A percentile compares a stretch with the other conserved stretches of the same genome.
Evolutionary conservation across 2,113 vertebrate genomes (phyloP).

Genomic region (Clarias batrachus): DNA sequence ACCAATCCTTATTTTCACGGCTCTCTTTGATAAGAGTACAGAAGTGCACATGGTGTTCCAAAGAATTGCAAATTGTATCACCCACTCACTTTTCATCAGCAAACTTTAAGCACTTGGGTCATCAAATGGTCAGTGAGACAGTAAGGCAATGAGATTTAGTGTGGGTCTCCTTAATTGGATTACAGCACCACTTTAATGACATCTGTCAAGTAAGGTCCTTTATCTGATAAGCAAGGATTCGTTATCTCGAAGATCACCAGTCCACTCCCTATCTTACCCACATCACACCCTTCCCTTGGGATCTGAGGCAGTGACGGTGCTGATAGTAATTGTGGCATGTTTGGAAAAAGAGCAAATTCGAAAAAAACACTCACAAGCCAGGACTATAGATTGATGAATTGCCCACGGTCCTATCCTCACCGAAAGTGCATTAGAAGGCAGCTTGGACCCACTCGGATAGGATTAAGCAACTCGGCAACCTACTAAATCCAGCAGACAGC

Average conservation of each 20-base stretch:
- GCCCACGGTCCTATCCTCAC: neutral
- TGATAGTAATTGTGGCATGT: neutral
- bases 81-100: neutral
- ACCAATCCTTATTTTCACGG: neutral
- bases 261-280: constrained; percentile 53
- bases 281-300: constrained; percentile 46
- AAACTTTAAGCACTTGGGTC: constrained; percentile 59
- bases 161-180: constrained; percentile 68
- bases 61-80: constrained; percentile 4
- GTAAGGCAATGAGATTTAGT: neutral
- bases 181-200: constrained; percentile 64
- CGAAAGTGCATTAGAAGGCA: constrained; percentile 54
- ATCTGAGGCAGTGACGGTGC: neutral
- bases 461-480: constrained; percentile 60
- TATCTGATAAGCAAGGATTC: constrained; percentile 44
- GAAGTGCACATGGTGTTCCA: neutral
- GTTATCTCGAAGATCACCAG: constrained; percentile 57
- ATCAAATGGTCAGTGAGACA: constrained; percentile 55
- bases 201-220: constrained; percentile 69
- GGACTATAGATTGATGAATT: neutral
- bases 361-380: constrained; percentile 25
- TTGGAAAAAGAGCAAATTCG: neutral
- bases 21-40: neutral
- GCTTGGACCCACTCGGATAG: constrained; percentile 60
- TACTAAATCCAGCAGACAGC: constrained; percentile 68